phyloP scores from a whole-genome alignment of 1,140 invertebrate species.

The Drosophila subobscura region DNA sequence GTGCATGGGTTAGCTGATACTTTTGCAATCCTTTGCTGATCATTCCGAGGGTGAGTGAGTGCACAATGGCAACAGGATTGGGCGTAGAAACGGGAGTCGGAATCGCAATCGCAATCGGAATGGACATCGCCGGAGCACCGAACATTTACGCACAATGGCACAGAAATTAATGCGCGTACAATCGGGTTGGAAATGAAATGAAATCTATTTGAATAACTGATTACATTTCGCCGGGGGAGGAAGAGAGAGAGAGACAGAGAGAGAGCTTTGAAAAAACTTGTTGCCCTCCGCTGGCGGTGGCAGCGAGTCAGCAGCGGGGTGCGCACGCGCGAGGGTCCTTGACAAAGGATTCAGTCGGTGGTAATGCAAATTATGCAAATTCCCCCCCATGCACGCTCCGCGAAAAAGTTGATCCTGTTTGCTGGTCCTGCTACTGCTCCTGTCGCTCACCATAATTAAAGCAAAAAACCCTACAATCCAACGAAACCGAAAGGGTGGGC shows the following conservation, averaged over 20 bases:
- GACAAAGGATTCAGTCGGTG: constrained; percentile 58
- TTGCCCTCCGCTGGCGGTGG: constrained; percentile 33
- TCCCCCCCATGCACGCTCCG: constrained; percentile 1
- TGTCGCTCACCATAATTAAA: constrained; percentile 43
- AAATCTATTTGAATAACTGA: constrained; percentile 79
- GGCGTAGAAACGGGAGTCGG: constrained; percentile 1
- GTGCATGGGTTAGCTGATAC: constrained; percentile 22
- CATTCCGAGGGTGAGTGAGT: constrained; percentile 7
- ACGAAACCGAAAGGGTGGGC: not conserved
- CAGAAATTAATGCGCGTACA: constrained; percentile 62
- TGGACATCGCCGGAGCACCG: not conserved
- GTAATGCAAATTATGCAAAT: constrained; percentile 50
- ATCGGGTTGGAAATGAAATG: constrained; percentile 48
- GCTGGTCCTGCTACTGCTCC: not conserved
- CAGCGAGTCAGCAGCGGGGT: not conserved
- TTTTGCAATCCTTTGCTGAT: constrained; percentile 23
- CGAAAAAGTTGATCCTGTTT: constrained; percentile 20
- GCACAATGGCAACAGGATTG: constrained; percentile 42
- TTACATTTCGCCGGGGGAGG: constrained; percentile 39
- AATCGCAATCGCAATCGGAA: constrained; percentile 3
- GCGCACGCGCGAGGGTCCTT: constrained; percentile 73
- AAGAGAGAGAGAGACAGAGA: not conserved
- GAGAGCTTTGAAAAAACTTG: constrained; percentile 53
- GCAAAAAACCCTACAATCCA: not conserved
- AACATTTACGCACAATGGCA: constrained; percentile 22